Conservation (phyloP, 2,888 invertebrate species). For the Masnerella sp. region DNA sequence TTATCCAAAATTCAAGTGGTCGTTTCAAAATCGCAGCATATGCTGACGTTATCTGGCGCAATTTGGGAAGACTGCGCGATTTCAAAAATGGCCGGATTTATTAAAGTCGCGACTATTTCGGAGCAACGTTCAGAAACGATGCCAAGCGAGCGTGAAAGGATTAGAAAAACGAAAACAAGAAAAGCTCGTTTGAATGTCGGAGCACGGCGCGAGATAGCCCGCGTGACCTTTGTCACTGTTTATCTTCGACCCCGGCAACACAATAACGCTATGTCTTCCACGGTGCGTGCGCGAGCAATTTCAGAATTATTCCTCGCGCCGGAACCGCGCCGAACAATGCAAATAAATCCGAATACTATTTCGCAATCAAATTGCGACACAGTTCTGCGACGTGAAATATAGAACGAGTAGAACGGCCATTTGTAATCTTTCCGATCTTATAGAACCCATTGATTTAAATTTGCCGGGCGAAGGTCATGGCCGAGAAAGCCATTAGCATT, state of each 20-base stretch:
- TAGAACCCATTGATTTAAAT: not conserved
- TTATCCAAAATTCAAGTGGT: too few species aligned
- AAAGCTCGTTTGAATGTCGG: constrained; percentile 30
- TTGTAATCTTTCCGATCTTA: not conserved
- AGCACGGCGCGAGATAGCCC: constrained; percentile 28
- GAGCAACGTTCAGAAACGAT: not conserved
- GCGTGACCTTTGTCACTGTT: constrained; percentile 47
- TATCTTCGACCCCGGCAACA: constrained; percentile 45
- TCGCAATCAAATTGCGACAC: not conserved
- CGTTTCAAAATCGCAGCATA: too few species aligned
- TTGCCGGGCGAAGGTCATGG: constrained; percentile 50
- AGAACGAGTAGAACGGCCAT: not conserved
- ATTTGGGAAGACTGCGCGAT: too few species aligned
- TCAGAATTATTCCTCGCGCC: not conserved
- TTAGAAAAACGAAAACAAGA: constrained; percentile 42
- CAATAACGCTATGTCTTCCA: constrained; percentile 24
- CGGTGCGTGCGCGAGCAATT: not conserved
- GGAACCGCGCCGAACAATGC: not conserved
- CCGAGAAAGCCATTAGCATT: constrained; percentile 32
- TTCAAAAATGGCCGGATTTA: too few species aligned
- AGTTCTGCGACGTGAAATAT: not conserved
- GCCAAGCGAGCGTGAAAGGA: constrained; percentile 8
- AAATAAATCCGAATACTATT: not conserved
- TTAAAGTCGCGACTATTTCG: constrained; percentile 9
- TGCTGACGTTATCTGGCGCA: too few species aligned